Base-by-base conservation (phyloP, 2,797 vertebrate genomes). In the Spinus olivaceus region DNA sequence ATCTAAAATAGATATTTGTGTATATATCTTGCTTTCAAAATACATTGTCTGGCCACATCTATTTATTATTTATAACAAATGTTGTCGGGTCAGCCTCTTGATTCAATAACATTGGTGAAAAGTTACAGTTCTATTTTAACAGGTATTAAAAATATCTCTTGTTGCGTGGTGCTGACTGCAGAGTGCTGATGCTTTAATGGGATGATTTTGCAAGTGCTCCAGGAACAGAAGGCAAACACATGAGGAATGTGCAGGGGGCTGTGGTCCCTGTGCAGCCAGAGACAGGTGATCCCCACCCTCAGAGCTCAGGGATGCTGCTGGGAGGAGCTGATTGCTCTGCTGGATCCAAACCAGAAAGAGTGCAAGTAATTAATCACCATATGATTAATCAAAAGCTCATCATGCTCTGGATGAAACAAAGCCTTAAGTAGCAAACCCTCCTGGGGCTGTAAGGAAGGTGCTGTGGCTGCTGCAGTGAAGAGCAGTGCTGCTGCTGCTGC, bases 371-470 rank as follows among this genome's bases (percentile, higher is more conserved):
- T 96, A 95, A 95, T 94, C 92, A 92, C 72, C 4, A 1, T 91
- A 69, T 93, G 91, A 95, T 95, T 94, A 96, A 96, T 88, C 87
- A 86, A 86, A 87, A 92, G 69, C 85, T 86, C 74, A 24, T 92
- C 35, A 0, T 54, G 76, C 60, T 73, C 69, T 81, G 79, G 76
- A 15, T 63, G 91, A 79, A 89, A 74, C 85, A 81, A 66, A 77
- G 78, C 64, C 60, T 86, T 28, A 74, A 94, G 91, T 25, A 92
- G 87, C 35, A 65, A 72, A 92, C 78, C 86, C 92, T 60, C 66
- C 37, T 54, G 80, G 81, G 69, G 33, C 56, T 86, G 27, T 30
- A 3, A 39, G 47, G 83, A 88, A 86, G 69, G n/a, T 42, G 6
- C 6, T 60, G 24, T 10, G 35, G 77, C 61, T 88, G 85, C 41